Evolutionary conservation across 1,140 invertebrate species (phyloP), one percentile per base, ranked within the genome.

Genomic region (Wiebesia pumilae): DNA sequence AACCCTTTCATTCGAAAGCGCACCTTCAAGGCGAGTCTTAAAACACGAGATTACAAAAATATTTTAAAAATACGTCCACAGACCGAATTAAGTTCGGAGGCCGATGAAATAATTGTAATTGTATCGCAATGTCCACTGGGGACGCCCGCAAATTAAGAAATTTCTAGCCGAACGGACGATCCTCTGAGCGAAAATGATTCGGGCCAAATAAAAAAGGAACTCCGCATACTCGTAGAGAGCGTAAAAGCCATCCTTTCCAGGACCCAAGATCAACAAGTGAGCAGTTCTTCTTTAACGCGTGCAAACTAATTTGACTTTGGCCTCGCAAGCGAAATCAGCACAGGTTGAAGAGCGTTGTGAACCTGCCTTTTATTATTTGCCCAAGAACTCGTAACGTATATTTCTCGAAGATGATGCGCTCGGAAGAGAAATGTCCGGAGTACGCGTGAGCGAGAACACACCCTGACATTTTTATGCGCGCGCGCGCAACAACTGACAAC

Each of bases 381-480:
- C 73, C 73, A 75, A 84, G 83, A 65, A 77, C 71, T 84, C 83
- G 40, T 84, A 78, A 78, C 27, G 73, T 62, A 62, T 38, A 83
- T 71, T 67, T 67, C 62, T 67, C 21, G 80, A 62, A 24, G 35
- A 81, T 69, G 80, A 67, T 47, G 35, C 35, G 58, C 14, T 62
- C 54, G 33, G 30, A 65, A 65, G 54, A 78, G 78, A 84, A 84
- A 65, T 33, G 35, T 24, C 30, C 47, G 65, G 33, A 19, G 58
- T 19, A 7, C 9, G 7, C 27, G 38, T 30, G 65, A 30, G 43
- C n/a, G 21, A 16, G 16, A 47, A 24, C 16, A 6, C 75, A 24
- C 24, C 24, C 88, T 88, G 91, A 90, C 88, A 89, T 89, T 91
- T 91, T 91, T 91, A 91, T 85, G 88, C 47, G 51, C 35, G n/a